A percentile compares a stretch with the other conserved stretches of the same genome.
phyloP scores from a whole-genome alignment of 2,797 vertebrate species.

The Lycodopsis pacificus region DNA sequence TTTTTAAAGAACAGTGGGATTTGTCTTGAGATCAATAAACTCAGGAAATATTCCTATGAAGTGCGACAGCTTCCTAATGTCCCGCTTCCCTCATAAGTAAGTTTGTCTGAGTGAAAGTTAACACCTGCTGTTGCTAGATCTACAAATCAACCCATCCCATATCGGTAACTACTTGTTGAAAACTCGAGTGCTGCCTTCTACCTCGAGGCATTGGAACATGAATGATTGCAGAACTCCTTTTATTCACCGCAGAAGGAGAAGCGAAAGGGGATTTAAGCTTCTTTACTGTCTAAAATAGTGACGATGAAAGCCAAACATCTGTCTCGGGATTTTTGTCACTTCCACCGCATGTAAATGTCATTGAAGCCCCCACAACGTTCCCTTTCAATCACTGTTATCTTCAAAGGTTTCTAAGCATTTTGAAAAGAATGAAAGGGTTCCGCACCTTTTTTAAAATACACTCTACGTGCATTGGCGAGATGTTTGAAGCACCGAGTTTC shows the following conservation, averaged over 20 bases:
- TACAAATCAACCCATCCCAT: background rate
- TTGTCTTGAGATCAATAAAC: background rate
- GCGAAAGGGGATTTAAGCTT: constrained; percentile 60
- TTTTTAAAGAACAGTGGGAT: background rate
- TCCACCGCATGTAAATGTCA: constrained; percentile 67
- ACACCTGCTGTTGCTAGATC: background rate
- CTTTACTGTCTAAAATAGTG: constrained; percentile 44
- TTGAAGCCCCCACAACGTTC: constrained; percentile 44
- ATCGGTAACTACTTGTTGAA: background rate
- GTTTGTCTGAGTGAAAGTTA: background rate
- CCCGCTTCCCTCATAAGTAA: background rate
- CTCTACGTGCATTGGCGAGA: constrained; percentile 52
- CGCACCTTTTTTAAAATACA: constrained; percentile 60
- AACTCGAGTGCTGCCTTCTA: background rate
- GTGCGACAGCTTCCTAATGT: background rate
- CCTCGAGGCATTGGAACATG: background rate
- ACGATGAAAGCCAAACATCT: constrained; percentile 51
- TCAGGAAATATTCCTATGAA: background rate
- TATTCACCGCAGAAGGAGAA: constrained; percentile 59
- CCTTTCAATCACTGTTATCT: constrained; percentile 67
- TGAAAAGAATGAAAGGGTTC: constrained; percentile 72
- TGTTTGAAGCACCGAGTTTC: constrained; percentile 59
- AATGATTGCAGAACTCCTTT: constrained; percentile 16
- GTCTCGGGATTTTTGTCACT: constrained; percentile 64
- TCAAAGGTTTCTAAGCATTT: constrained; percentile 74